Evolutionary conservation across 1,140 invertebrate species (phyloP).

Genomic region (Aleiodes sp.): DNA sequence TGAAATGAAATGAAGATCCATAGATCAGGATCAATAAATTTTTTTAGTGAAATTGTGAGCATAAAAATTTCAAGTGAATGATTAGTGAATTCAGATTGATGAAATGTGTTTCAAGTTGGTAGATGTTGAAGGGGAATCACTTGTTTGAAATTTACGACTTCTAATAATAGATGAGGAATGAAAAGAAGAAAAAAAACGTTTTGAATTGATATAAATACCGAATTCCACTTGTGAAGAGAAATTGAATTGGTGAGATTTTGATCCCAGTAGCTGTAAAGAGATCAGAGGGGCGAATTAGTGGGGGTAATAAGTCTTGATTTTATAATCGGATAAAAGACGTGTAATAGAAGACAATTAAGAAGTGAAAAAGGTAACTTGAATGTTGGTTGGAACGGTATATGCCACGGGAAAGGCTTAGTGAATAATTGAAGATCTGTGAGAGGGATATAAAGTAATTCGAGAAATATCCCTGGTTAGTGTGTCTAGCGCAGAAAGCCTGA

Average conservation of each 20-base stretch:
- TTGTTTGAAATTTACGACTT: background rate
- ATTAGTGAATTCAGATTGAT: background rate
- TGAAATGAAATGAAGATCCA: background rate
- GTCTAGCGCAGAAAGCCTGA: background rate
- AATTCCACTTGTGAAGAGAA: constrained; percentile 4
- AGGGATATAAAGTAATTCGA: constrained; percentile 28
- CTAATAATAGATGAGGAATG: constrained; percentile 6
- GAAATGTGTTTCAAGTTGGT: background rate
- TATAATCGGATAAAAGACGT: constrained; percentile 31
- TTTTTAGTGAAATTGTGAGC: background rate
- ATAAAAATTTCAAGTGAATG: background rate
- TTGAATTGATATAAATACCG: constrained; percentile 11
- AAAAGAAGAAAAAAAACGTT: background rate
- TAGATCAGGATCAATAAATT: background rate
- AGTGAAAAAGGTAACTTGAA: constrained; percentile 26
- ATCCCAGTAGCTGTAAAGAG: background rate
- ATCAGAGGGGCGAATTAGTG: background rate
- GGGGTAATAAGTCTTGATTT: background rate
- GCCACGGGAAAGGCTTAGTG: constrained; percentile 23
- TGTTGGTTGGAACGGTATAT: background rate
- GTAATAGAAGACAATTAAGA: constrained; percentile 39
- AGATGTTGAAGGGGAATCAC: background rate
- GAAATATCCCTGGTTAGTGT: constrained; percentile 28
- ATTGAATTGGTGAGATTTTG: background rate
- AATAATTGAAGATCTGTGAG: constrained; percentile 32